Percentiles rank a stretch among this genome's conserved stretches.
These are phyloP conservation scores for Coleophora deauratella DNA, from an alignment of 2,888 invertebrate genomes.

Conservation along the genomic window DNA sequence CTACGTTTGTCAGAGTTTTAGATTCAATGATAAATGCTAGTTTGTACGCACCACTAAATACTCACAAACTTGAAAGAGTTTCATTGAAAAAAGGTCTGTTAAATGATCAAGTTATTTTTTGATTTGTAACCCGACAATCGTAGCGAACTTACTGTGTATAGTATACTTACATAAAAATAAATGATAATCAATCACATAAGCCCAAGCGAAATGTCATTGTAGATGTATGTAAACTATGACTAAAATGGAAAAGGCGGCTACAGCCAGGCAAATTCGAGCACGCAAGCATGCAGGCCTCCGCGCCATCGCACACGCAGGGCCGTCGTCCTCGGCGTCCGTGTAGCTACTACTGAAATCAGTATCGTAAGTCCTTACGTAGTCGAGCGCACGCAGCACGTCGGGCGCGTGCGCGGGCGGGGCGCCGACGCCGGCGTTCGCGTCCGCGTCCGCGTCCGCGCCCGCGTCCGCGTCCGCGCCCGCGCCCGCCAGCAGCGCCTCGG, in stretches of 20 bases:
- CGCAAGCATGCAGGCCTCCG: conserved; percentile 50
- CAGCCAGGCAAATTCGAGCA: conserved; percentile 58
- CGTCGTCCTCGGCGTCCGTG: conserved; percentile 35
- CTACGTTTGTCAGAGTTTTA: no score
- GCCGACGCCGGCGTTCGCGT: conserved; percentile 75
- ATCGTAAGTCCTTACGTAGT: conserved; percentile 70
- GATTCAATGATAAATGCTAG: conserved; percentile 18
- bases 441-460: conserved; percentile 77
- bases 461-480: conserved; percentile 65
- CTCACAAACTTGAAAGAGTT: conserved; percentile 13
- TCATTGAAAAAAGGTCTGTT: no score
- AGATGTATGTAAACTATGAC: conserved; percentile 67
- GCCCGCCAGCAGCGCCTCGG: conserved; percentile 73
- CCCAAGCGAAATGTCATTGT: conserved; percentile 63
- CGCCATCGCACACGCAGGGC: conserved; percentile 28
- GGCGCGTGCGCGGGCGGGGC: conserved; percentile 67
- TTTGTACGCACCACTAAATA: conserved; percentile 1
- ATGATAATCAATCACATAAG: conserved; percentile 59
- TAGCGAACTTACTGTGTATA: conserved; percentile 47
- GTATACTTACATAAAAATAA: conserved; percentile 59
- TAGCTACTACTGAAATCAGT: conserved; percentile 51
- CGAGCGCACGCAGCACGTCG: conserved; percentile 61
- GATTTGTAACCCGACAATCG: conserved; percentile 40
- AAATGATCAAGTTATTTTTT: no score
- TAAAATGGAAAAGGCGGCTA: conserved; percentile 64